Base-by-base conservation (phyloP, 2,113 vertebrate genomes). In the Cathartes aura region DNA sequence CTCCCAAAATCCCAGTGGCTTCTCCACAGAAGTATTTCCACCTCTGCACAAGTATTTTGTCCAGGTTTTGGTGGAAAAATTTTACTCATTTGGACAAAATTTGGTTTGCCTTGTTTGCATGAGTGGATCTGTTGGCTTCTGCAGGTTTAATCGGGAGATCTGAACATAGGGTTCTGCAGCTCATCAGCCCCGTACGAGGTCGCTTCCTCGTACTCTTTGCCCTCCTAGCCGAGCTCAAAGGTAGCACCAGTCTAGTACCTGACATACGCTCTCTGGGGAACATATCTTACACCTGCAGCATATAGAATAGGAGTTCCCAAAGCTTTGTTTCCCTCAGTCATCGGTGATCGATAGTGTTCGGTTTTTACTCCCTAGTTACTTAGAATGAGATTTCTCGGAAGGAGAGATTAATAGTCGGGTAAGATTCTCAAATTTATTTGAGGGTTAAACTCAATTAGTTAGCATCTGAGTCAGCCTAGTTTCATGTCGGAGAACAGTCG, bases 301-400 rank as follows among this genome's bases (percentile, higher is more conserved):
- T 2, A 4, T 1, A 21, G 13, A 42, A 17, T 2, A 20, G 58
- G 38, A 36, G 12, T 11, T 27, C 30, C 58, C 64, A 38, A 40
- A 48, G 36, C 79, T 55, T 53, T 12, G 7, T 11, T 23, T 32
- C 83, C 42, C 56, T 23, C 63, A 9, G 30, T n/a, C 15, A 3
- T 2, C 58, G 8, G 11, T 23, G 24, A 56, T 14, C 16, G 2
- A 56, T 0, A 8, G 58, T 0, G 2, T 5, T 50, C 7, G 1
- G 17, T 5, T 29, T 45, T 75, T 27, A n/a, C 53, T 83, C 71
- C 70, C n/a, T 3, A 9, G 5, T 55, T 55, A 1, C 5, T 24
- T 10, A 60, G 52, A 68, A 34, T 24, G 8, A 73, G 13, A 24
- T 62, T 55, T 40, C 26, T 63, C 70, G 67, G 52, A 47, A 62